Evolutionary conservation across 2,113 vertebrate genomes (phyloP).

Genomic region (Sylvilagus bachmani): DNA sequence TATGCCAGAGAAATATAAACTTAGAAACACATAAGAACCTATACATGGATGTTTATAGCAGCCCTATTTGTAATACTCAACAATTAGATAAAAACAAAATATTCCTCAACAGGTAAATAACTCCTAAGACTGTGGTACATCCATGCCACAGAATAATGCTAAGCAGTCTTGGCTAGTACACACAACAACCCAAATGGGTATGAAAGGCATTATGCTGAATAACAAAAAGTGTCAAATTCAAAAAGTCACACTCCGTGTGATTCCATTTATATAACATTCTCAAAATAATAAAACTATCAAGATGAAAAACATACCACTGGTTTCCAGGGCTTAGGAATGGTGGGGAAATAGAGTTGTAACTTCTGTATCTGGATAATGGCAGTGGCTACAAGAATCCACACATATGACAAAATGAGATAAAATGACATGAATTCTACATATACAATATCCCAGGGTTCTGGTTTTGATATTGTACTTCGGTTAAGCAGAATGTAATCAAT

Average conservation of each 20-base stretch:
- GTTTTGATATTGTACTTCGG: not conserved
- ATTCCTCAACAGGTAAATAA: not conserved
- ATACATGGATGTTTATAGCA: not conserved
- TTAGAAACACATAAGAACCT: not conserved
- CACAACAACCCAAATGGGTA: not conserved
- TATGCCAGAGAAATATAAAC: slow-evolving; percentile 29
- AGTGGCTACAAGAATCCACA: slow-evolving; percentile 8
- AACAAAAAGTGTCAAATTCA: not conserved
- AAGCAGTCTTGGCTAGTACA: not conserved
- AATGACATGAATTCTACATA: not conserved
- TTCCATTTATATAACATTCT: slow-evolving; percentile 12
- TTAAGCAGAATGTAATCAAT: slow-evolving; percentile 12
- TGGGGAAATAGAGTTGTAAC: not conserved
- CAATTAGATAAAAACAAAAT: slow-evolving; percentile 38
- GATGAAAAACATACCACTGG: not conserved
- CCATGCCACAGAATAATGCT: not conserved
- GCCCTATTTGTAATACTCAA: not conserved
- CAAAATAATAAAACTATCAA: slow-evolving; percentile 14
- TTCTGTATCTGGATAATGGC: not conserved
- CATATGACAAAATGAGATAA: slow-evolving; percentile 5
- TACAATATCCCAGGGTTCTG: not conserved
- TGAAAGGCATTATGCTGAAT: not conserved
- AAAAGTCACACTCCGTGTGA: not conserved
- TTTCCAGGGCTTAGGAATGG: slow-evolving; percentile 2
- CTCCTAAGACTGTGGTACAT: not conserved